These are phyloP conservation scores for Strix uralensis DNA, from an alignment of 2,113 vertebrate species.

Conservation along the genomic window DNA sequence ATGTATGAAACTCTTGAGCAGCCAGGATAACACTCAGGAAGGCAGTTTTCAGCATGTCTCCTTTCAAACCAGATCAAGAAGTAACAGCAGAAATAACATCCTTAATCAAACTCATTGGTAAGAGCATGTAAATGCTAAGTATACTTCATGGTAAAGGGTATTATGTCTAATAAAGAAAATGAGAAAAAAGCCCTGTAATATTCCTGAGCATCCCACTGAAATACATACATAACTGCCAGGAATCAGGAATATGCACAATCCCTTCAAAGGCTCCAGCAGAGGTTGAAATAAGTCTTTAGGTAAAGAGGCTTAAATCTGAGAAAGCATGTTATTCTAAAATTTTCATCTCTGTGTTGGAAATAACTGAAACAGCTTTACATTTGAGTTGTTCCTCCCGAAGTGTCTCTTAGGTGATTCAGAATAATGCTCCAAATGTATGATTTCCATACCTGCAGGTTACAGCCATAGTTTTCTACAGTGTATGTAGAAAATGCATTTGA, in stretches of 20 bases:
- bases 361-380: not conserved
- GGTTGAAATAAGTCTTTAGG: not conserved
- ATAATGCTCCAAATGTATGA: not conserved
- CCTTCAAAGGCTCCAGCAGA: not conserved
- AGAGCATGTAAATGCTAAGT: not conserved
- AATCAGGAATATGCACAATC: too few relatives aligned
- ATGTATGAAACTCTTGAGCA: not conserved
- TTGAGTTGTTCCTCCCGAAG: not conserved
- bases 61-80: not conserved
- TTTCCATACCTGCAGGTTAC: not conserved
- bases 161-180: not conserved
- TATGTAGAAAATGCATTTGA: not conserved
- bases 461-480: not conserved
- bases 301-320: not conserved
- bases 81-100: not conserved
- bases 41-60: not conserved
- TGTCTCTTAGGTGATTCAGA: not conserved
- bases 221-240: not conserved
- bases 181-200: not conserved
- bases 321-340: not conserved
- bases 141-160: not conserved
- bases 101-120: not conserved
- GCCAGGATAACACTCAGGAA: not conserved
- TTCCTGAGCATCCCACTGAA: accelerated
- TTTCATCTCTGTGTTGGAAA: not conserved